phyloP scores from a whole-genome alignment of 2,888 invertebrate genomes.

The Parnassius smintheus region DNA sequence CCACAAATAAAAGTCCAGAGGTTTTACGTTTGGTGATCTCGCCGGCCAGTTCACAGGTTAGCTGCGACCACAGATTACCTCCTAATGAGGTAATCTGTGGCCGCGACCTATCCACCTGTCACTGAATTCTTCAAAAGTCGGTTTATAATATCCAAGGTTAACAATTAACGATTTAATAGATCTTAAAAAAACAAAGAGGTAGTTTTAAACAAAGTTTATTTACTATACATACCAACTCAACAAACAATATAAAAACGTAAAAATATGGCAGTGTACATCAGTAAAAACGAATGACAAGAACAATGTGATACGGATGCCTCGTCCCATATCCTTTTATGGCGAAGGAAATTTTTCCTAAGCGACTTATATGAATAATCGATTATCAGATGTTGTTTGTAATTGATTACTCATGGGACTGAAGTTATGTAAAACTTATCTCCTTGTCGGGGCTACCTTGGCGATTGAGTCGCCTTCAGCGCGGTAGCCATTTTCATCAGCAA shows the following conservation, averaged over 20 bases:
- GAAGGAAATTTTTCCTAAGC: slow-evolving; percentile 20
- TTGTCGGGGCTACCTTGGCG: slow-evolving; percentile 70
- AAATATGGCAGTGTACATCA: slow-evolving; percentile 62
- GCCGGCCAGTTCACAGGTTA: too few relatives aligned
- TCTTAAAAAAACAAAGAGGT: slow-evolving; percentile 12
- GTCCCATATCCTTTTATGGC: slow-evolving; percentile 31
- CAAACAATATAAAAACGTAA: slow-evolving; percentile 51
- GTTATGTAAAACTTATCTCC: slow-evolving; percentile 38
- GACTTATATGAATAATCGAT: slow-evolving; percentile 21
- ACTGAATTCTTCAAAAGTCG: too few relatives aligned
- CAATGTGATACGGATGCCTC: slow-evolving; percentile 34
- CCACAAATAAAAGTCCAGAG: too few relatives aligned
- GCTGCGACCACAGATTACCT: too few relatives aligned
- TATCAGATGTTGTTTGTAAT: slow-evolving; percentile 27
- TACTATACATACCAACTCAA: slow-evolving; percentile 44
- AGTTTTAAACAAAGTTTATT: slow-evolving; percentile 36
- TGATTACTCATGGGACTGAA: slow-evolving; percentile 30
- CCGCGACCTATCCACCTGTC: too few relatives aligned
- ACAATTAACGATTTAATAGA: too few relatives aligned
- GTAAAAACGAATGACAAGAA: slow-evolving; percentile 39
- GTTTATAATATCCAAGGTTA: too few relatives aligned
- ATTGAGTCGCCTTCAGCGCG: slow-evolving; percentile 82
- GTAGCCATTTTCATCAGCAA: slow-evolving; percentile 84
- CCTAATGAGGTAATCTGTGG: too few relatives aligned
- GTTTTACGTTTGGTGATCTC: too few relatives aligned